Evolutionary conservation across 1,140 invertebrate species (phyloP).

Genomic region (Lepidotrigona ventralis): DNA sequence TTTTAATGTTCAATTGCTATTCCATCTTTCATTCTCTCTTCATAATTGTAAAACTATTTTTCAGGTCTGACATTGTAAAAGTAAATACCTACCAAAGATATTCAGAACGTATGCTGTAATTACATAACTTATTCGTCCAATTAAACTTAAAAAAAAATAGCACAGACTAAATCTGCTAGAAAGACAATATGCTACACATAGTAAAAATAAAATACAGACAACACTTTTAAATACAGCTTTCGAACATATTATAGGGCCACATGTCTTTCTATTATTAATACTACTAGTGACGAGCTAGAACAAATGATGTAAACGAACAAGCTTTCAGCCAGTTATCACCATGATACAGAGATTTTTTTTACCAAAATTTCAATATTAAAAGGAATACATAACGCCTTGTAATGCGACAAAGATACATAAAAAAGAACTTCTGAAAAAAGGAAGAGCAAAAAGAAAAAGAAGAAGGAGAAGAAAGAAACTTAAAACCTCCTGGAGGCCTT

Average conservation of each 20-base stretch:
- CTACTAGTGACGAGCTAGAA: constrained; percentile 38
- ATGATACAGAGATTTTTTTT: not conserved
- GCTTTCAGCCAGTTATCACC: not conserved
- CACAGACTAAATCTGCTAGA: constrained; percentile 22
- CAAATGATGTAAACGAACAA: constrained; percentile 44
- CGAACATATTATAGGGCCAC: constrained; percentile 39
- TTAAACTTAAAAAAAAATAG: not conserved
- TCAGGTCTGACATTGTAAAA: constrained; percentile 53
- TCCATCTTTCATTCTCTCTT: not conserved
- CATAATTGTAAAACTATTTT: not conserved
- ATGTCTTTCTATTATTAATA: constrained; percentile 55
- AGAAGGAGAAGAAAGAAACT: not conserved
- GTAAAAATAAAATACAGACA: constrained; percentile 4
- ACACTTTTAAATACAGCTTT: constrained; percentile 42
- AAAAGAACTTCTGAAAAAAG: constrained; percentile 1
- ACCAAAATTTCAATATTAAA: not conserved
- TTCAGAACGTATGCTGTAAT: constrained; percentile 7
- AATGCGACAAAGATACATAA: constrained; percentile 9
- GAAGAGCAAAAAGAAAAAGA: not conserved
- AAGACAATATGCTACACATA: constrained; percentile 35
- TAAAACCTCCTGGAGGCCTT: constrained; percentile 31
- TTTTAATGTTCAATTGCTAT: not conserved
- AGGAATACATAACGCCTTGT: constrained; percentile 16
- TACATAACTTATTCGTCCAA: constrained; percentile 44
- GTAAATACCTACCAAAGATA: constrained; percentile 43